phyloP scores from a whole-genome alignment of 2,113 vertebrate genomes.

The Albula glossodonta region DNA sequence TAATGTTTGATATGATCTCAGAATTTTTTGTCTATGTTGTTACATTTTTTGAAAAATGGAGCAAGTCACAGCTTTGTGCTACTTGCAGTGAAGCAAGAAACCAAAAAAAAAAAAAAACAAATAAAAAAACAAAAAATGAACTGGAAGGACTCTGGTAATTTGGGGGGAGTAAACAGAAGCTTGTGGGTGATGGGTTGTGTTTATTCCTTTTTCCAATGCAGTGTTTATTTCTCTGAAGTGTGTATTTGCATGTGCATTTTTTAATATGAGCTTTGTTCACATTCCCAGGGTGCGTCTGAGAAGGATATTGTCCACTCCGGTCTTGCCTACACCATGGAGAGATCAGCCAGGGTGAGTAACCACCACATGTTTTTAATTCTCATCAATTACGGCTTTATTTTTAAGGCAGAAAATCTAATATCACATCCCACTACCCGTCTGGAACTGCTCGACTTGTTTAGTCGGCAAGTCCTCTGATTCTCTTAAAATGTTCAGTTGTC shows the following conservation, averaged over 20 bases:
- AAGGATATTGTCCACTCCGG: conserved; percentile 91
- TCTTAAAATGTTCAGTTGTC: too few relatives aligned
- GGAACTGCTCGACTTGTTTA: not conserved
- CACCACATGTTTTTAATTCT: not conserved
- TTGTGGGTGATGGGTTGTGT: not conserved
- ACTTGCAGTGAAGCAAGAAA: not conserved
- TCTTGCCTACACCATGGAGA: conserved; percentile 88
- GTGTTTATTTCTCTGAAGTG: not conserved
- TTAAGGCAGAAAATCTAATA: not conserved
- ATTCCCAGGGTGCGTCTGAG: conserved; percentile 81
- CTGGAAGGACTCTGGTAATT: too few relatives aligned
- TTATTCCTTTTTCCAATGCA: not conserved
- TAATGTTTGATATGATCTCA: not conserved
- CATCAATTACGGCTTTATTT: not conserved
- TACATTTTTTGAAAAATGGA: not conserved
- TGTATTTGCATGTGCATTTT: not conserved
- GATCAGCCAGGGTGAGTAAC: conserved; percentile 79
- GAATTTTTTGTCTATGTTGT: not conserved
- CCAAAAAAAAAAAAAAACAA: too few relatives aligned
- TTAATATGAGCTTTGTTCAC: not conserved
- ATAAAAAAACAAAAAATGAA: too few relatives aligned
- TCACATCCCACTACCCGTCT: not conserved
- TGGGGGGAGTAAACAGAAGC: not conserved
- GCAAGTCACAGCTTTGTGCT: not conserved
- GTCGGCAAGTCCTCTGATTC: too few relatives aligned